Evolutionary conservation across 2,888 invertebrate genomes (phyloP).

Genomic region (Chymomyza procnemis): DNA sequence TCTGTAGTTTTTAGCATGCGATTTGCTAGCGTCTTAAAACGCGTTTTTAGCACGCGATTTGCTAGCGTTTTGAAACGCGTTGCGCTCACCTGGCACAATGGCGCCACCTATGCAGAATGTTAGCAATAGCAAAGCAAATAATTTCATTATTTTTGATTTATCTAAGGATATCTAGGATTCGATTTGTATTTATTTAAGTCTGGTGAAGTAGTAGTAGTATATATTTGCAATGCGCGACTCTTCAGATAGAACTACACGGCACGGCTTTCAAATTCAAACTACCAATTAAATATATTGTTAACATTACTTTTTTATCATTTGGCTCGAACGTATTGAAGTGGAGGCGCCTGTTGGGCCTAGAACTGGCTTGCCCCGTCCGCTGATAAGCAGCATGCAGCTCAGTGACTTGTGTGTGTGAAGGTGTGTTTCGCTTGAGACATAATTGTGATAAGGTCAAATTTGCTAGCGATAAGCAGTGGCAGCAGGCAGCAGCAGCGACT

Average conservation of each 20-base stretch:
- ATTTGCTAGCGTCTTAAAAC: not conserved
- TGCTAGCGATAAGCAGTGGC: slow-evolving; percentile 32
- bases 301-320: slow-evolving; percentile 67
- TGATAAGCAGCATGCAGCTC: slow-evolving; percentile 47
- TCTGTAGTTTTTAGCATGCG: too few relatives aligned
- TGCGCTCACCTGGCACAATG: slow-evolving; percentile 48
- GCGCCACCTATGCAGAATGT: slow-evolving; percentile 32
- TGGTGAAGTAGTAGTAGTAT: too few relatives aligned
- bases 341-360: slow-evolving; percentile 26
- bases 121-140: slow-evolving; percentile 29
- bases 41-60: not conserved
- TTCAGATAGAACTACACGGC: slow-evolving; percentile 43
- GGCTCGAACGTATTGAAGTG: slow-evolving; percentile 3
- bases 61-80: not conserved
- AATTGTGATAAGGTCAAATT: slow-evolving; percentile 33
- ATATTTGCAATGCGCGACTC: slow-evolving; percentile 23
- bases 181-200: not conserved
- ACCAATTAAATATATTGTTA: slow-evolving; percentile 72
- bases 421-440: not conserved
- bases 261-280: slow-evolving; percentile 64
- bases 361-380: slow-evolving; percentile 19
- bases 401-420: slow-evolving; percentile 17
- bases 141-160: slow-evolving; percentile 37
- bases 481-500: slow-evolving; percentile 7
- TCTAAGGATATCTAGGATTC: slow-evolving; percentile 14